These are phyloP conservation scores for Sesamia nonagrioides DNA, from an alignment of 1,140 invertebrate species.

Conservation along the genomic window DNA sequence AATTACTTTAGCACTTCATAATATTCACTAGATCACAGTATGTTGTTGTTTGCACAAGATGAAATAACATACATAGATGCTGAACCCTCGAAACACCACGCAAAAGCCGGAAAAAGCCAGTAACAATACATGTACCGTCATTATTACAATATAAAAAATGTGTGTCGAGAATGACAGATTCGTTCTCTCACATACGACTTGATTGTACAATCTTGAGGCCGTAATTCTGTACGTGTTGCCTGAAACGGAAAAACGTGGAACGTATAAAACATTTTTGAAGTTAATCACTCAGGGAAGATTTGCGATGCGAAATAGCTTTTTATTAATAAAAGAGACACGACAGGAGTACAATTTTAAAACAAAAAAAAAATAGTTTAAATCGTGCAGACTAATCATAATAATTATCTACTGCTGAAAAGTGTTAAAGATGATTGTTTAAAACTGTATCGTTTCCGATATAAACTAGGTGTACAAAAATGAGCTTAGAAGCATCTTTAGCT, in stretches of 20 bases:
- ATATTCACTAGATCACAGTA: too few species aligned
- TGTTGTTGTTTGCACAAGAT: too few species aligned
- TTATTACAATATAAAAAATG: conserved; percentile 35
- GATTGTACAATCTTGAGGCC: conserved; percentile 5
- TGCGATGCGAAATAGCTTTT: not conserved
- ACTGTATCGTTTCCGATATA: too few species aligned
- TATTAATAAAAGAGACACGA: not conserved
- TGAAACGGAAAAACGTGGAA: conserved; percentile 21
- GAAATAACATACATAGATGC: not conserved
- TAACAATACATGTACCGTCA: conserved; percentile 29
- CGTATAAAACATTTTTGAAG: conserved; percentile 29
- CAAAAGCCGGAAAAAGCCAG: not conserved
- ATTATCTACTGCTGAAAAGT: too few species aligned
- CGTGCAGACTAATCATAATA: too few species aligned
- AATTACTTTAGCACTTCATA: too few species aligned
- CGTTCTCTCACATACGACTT: not conserved
- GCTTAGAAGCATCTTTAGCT: too few species aligned
- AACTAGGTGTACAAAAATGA: too few species aligned
- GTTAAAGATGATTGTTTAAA: too few species aligned
- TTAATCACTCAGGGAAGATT: not conserved
- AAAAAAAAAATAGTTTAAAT: too few species aligned
- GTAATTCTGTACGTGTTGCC: conserved; percentile 25
- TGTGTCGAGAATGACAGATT: conserved; percentile 19
- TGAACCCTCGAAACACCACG: not conserved
- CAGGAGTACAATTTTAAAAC: too few species aligned